Conservation (phyloP, 2,797 vertebrate species). For the Paramormyrops hopkinsi region DNA sequence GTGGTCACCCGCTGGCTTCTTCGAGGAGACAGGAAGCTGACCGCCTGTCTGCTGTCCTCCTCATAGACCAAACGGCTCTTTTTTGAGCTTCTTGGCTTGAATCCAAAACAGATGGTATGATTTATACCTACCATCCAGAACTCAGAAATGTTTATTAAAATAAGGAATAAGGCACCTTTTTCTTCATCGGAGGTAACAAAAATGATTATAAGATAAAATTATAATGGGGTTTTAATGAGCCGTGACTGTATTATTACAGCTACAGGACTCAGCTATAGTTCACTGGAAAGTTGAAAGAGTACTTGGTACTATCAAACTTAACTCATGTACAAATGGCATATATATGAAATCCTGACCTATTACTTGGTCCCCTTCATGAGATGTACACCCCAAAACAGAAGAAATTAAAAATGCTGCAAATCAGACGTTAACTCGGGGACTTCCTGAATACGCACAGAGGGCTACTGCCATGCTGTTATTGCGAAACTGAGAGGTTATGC, state of each 20-base stretch:
- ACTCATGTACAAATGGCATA: background rate
- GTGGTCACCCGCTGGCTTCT: slow-evolving; percentile 87
- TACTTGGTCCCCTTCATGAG: background rate
- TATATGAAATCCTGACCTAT: background rate
- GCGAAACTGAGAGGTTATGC: too few species aligned
- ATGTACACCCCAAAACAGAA: too few species aligned
- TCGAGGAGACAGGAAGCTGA: slow-evolving; percentile 84
- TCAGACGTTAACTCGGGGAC: too few species aligned
- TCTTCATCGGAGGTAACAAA: background rate
- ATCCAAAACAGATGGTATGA: background rate
- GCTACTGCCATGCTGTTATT: too few species aligned
- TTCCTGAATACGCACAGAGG: too few species aligned
- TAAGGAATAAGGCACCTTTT: background rate
- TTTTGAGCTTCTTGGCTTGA: slow-evolving; percentile 91
- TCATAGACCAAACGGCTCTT: slow-evolving; percentile 87
- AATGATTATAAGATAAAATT: background rate
- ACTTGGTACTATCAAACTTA: background rate
- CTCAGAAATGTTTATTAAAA: background rate
- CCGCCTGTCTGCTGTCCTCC: slow-evolving; percentile 78
- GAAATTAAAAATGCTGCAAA: too few species aligned
- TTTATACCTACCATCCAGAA: background rate
- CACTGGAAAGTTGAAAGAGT: background rate
- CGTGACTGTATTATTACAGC: background rate
- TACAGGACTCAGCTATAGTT: background rate
- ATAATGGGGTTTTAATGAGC: background rate